Percentiles rank a stretch among this genome's conserved stretches.
Conservation (phyloP, 2,888 invertebrate species). For the Macaria notata region DNA sequence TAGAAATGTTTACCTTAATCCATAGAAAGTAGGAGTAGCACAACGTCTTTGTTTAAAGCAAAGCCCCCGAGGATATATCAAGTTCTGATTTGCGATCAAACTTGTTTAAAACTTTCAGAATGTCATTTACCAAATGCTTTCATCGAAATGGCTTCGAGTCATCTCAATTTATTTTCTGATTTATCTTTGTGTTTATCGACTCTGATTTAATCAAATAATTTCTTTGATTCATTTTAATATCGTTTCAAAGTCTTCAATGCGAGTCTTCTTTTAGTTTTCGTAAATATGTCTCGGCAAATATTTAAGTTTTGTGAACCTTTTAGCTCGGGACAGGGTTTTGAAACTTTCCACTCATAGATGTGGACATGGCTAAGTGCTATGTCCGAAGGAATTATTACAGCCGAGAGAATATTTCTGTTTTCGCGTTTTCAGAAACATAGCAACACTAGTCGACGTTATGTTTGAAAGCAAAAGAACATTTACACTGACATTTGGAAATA, state of each 20-base stretch:
- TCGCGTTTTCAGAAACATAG: neutral
- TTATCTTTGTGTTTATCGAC: conserved; percentile 16
- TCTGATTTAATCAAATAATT: conserved; percentile 14
- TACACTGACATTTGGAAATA: too few species aligned
- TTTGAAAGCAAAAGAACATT: too few species aligned
- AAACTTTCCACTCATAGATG: conserved; percentile 16
- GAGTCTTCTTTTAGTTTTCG: neutral
- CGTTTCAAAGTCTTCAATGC: neutral
- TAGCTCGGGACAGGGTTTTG: neutral
- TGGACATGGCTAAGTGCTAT: conserved; percentile 12
- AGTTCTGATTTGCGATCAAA: conserved; percentile 43
- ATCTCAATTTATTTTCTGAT: conserved; percentile 32
- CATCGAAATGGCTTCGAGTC: conserved; percentile 31
- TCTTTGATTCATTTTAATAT: conserved; percentile 10
- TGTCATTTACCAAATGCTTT: conserved; percentile 43
- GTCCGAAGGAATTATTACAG: conserved; percentile 9
- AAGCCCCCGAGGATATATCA: conserved; percentile 29
- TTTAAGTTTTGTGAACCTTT: conserved; percentile 3
- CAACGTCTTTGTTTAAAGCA: conserved; percentile 10
- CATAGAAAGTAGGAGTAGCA: too few species aligned
- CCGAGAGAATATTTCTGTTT: conserved; percentile 1
- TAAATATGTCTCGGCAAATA: neutral
- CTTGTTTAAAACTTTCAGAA: conserved; percentile 41
- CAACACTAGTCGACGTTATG: too few species aligned
- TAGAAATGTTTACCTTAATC: too few species aligned